phyloP scores from a whole-genome alignment of 2,797 vertebrate species.

The Sebastes vulpes region DNA sequence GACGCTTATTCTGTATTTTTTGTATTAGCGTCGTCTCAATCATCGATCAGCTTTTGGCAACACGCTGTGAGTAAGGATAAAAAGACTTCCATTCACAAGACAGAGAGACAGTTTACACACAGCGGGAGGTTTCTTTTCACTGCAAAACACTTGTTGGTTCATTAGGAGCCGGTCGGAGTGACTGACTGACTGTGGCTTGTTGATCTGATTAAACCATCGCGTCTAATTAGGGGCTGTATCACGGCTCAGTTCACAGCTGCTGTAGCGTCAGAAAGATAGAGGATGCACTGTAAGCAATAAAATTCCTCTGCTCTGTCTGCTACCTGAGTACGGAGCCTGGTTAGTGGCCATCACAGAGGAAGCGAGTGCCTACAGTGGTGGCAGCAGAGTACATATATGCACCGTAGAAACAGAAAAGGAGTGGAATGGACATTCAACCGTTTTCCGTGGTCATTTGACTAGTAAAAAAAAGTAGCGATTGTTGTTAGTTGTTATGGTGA shows the following conservation, averaged over 20 bases:
- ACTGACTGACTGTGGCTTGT: conserved; percentile 62
- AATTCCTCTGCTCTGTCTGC: not conserved
- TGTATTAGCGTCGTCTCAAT: not conserved
- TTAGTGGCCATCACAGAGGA: not conserved
- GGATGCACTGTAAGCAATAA: conserved; percentile 18
- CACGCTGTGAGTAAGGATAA: not conserved
- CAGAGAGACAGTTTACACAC: not conserved
- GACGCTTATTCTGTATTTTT: not conserved
- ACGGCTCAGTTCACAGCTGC: conserved; percentile 48
- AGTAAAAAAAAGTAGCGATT: too few species aligned
- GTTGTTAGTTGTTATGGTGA: too few species aligned
- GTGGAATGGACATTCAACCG: not conserved
- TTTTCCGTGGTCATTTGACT: not conserved
- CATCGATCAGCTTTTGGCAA: conserved; percentile 6
- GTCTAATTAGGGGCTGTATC: conserved; percentile 57
- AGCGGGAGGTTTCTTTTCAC: conserved; percentile 18
- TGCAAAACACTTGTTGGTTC: conserved; percentile 62
- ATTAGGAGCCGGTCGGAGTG: conserved; percentile 57
- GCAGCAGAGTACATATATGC: not conserved
- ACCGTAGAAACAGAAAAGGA: not conserved
- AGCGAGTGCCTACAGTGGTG: not conserved
- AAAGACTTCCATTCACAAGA: not conserved
- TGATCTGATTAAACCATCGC: conserved; percentile 70
- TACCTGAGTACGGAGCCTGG: conserved; percentile 3
- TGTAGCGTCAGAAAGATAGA: conserved; percentile 41